Evolutionary conservation across 2,888 invertebrate genomes (phyloP), one percentile per base, ranked within the genome.

Genomic region (Hypomecis punctinalis): DNA sequence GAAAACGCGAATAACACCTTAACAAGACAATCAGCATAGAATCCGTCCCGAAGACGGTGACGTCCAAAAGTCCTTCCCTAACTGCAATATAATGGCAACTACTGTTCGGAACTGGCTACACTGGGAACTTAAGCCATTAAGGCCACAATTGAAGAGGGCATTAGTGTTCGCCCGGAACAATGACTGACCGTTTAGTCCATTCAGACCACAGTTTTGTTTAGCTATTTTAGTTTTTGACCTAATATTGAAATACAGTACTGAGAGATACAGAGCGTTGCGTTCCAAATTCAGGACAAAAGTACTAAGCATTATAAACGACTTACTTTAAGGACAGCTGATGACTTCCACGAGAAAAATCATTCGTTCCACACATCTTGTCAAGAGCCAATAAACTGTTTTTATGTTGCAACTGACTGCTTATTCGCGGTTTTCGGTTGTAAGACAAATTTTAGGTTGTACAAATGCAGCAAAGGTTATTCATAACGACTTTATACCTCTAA

Each of bases 91-190:
- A 82, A 82, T 78, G 69, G 76, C 73, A 73, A 74, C 68, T 77
- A 67, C 67, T 63, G 70, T 67, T 70, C 64, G 66, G 76, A 77
- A 75, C 59, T 51, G 36, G 59, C 59, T 45, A 33, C 52, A n/a
- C 47, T 57, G 56, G 52, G 47, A 84, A 84, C 79, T 84, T 83
- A 66, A 73, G 67, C 77, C 81, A 83, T 85, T 83, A 83, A 73
- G 76, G 74, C 77, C 69, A 77, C 81, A 77, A 80, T 68, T 67
- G 68, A 69, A 59, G 49, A 56, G 52, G 69, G 61, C 64, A 67
- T 72, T 72, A 72, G 67, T 67, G 72, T 63, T 73, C 73, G 71
- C 73, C 70, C 71, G 62, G 66, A 72, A 72, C 71, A 75, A 70
- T 73, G 69, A 60, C 54, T 66, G 69, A 69, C 61, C 68, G 47